These are phyloP conservation scores for Scaptodrosophila latifasciaeformis DNA, from an alignment of 2,888 invertebrate genomes.

Conservation along the genomic window DNA sequence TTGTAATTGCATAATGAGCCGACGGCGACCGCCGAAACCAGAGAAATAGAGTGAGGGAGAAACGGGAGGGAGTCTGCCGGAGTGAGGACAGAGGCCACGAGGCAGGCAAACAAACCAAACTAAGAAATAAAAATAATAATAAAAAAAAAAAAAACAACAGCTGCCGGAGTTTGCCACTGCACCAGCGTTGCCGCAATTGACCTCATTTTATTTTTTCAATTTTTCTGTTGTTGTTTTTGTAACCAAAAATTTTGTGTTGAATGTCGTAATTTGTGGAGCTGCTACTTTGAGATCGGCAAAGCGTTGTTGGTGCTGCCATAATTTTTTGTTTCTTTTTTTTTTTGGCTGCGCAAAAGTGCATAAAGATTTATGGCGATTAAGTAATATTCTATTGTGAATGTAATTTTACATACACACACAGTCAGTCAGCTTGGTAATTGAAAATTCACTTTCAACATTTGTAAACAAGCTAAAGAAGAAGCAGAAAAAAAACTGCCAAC, in stretches of 20 bases:
- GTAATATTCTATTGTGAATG: slow-evolving; percentile 62
- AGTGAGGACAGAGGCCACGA: too few species aligned
- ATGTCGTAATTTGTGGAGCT: not conserved
- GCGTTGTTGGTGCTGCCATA: too few species aligned
- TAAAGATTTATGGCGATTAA: slow-evolving; percentile 44
- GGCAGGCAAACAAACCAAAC: slow-evolving; percentile 9
- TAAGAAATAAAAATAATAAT: slow-evolving; percentile 1
- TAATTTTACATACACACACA: too few species aligned
- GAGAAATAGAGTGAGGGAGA: too few species aligned
- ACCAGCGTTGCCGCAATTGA: slow-evolving; percentile 16
- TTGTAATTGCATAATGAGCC: slow-evolving; percentile 61
- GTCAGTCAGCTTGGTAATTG: slow-evolving; percentile 3
- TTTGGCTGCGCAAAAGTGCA: slow-evolving; percentile 1
- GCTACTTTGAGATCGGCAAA: not conserved
- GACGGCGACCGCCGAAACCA: too few species aligned
- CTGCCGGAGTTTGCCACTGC: slow-evolving; percentile 20
- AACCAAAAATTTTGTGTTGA: not conserved
- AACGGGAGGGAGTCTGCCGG: too few species aligned
- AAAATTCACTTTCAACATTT: slow-evolving; percentile 63
- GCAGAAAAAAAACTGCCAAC: slow-evolving; percentile 4
- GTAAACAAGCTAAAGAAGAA: slow-evolving; percentile 42
- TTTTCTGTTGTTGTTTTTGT: slow-evolving; percentile 4
- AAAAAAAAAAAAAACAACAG: slow-evolving; percentile 17
- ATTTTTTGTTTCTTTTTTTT: not conserved
- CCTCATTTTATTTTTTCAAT: slow-evolving; percentile 29